A percentile compares a stretch with the other conserved stretches of the same genome.
Evolutionary conservation across 2,113 vertebrate genomes (phyloP).

Genomic region (Camelus dromedarius): DNA sequence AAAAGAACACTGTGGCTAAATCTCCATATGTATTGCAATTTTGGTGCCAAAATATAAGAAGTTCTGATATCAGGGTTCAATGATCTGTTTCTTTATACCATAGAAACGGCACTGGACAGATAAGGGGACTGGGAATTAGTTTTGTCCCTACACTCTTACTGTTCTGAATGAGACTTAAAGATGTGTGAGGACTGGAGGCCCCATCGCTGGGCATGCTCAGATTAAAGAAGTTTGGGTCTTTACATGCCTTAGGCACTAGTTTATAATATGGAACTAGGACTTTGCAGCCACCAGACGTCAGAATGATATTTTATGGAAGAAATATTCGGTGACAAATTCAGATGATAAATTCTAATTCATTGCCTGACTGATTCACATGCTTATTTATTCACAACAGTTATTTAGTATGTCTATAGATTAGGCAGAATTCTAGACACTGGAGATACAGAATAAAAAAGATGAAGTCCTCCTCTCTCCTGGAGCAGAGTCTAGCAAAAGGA

Average conservation of each 20-base stretch:
- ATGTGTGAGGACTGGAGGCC: neutral
- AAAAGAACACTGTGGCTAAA: neutral
- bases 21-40: neutral
- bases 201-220: neutral
- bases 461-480: rapidly evolving
- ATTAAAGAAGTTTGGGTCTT: neutral
- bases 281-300: neutral
- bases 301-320: neutral
- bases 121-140: neutral
- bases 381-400: neutral
- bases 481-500: neutral
- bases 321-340: neutral
- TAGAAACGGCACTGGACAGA: neutral
- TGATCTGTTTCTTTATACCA: neutral
- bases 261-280: neutral
- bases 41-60: neutral
- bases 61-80: neutral
- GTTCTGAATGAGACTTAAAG: neutral
- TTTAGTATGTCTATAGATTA: neutral
- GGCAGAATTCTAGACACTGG: neutral
- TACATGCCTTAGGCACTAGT: neutral
- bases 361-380: neutral
- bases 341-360: neutral
- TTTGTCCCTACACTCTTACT: neutral
- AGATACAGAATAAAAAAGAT: neutral